Evolutionary conservation across 2,113 vertebrate genomes (phyloP), one percentile per base, ranked within the genome.

Genomic region (Microcebus griseorufus): DNA sequence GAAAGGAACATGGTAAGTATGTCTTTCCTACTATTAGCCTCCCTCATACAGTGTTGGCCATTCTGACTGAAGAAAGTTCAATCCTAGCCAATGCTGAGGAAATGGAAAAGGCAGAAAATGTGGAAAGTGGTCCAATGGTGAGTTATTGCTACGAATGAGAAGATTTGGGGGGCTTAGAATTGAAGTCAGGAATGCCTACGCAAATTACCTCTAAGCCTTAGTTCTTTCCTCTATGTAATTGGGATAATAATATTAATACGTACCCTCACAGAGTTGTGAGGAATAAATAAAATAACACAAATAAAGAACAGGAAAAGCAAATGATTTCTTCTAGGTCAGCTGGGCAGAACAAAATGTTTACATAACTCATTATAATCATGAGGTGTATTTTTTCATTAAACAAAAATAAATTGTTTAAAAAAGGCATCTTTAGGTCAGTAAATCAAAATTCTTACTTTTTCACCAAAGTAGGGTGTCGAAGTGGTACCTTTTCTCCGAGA

Each of bases 391-490:
- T 93, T 78, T 82, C 42, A 92, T 82, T 69, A 78, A 4, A 75
- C 32, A 96, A 82, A 95, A 76, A 80, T 65, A 45, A 80, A 89
- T 16, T 76, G 11, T 58, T 53, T 27, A 11, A 58, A 69, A 94
- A 73, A 58, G 45, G 29, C 51, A 67, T 78, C 69, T 72, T 55
- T 73, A 62, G 17, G 39, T 67, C 18, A 95, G 3, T 51, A 95
- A 96, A 96, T 73, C 18, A 94, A 88, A 95, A 94, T 87, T 95
- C 97, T 98, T 93, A 99, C 99, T 98, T 95, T 93, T 69, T 98
- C 95, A 39, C 97, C 94, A 76, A 98, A 97, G 51, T 72, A 96
- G 69, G 88, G 96, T 42, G 97, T 97, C 55, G 97, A 96, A 1
- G 55, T 93, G 55, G 72, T 98, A 39, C 42, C 97, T 96, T 93